phyloP scores from a whole-genome alignment of 2,113 vertebrate genomes.

The Percopsis transmontana region DNA sequence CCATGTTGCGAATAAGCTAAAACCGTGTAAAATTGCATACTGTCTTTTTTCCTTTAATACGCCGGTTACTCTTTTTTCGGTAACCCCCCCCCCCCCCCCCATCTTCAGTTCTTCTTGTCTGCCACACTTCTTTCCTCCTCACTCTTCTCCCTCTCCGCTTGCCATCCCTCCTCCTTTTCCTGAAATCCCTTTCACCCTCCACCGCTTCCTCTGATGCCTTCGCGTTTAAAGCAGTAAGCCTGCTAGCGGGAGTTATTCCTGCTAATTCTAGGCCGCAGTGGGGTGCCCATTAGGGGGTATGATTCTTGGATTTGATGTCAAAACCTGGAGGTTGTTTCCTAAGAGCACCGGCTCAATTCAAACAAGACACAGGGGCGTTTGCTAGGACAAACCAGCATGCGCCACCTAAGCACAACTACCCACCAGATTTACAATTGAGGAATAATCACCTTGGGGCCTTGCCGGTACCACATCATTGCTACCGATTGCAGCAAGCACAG shows the following conservation, averaged over 20 bases:
- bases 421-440: constrained; percentile 33
- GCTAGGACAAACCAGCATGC: constrained; percentile 54
- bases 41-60: constrained; percentile 8
- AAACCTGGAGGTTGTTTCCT: constrained; percentile 74
- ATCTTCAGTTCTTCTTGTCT: constrained; percentile 17
- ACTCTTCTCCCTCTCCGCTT: not conserved
- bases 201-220: constrained; percentile 52
- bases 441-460: constrained; percentile 16
- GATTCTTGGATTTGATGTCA: constrained; percentile 73
- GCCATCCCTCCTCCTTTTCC: constrained; percentile 15
- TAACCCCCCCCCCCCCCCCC: not conserved
- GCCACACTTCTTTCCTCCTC: constrained; percentile 23
- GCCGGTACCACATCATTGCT: not conserved
- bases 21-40: constrained; percentile 15
- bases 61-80: constrained; percentile 1
- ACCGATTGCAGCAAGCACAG: constrained; percentile 1
- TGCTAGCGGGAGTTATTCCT: constrained; percentile 69
- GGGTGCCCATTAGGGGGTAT: constrained; percentile 74
- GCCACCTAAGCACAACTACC: constrained; percentile 58
- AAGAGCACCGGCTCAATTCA: constrained; percentile 69
- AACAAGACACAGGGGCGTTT: constrained; percentile 62
- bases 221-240: constrained; percentile 74
- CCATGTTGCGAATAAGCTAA: no score
- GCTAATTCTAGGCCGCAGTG: constrained; percentile 72
- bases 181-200: constrained; percentile 36